phyloP scores from a whole-genome alignment of 2,113 vertebrate species.

The Psittacus erithacus region DNA sequence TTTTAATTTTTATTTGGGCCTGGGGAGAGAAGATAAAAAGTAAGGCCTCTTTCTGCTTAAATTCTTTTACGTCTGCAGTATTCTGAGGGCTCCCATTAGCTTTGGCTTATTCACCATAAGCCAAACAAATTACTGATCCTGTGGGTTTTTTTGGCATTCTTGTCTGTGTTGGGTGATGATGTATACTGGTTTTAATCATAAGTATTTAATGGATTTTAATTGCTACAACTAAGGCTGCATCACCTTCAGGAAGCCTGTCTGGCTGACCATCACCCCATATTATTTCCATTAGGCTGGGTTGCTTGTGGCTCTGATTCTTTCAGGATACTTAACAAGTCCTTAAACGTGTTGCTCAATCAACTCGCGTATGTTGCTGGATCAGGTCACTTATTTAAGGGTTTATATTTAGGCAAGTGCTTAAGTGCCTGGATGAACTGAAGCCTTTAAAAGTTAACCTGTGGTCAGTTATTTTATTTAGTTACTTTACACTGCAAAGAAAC shows the following conservation, averaged over 20 bases:
- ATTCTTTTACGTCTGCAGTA: neutral
- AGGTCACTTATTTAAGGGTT: neutral
- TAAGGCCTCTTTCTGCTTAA: neutral
- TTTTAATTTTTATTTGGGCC: neutral
- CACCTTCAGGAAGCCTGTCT: neutral
- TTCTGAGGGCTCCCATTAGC: neutral
- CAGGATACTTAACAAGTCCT: neutral
- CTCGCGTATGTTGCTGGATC: neutral
- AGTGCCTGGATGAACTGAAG: neutral
- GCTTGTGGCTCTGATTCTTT: neutral
- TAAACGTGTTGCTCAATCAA: neutral
- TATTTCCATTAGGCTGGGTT: neutral
- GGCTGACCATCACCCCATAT: neutral
- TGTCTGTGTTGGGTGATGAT: neutral
- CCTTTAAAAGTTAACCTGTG: neutral
- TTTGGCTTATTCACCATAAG: neutral
- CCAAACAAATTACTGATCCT: neutral
- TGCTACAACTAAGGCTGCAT: neutral
- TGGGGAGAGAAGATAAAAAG: neutral
- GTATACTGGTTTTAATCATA: neutral
- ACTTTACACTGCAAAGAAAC: neutral
- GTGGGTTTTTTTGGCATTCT: neutral
- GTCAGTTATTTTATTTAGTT: neutral
- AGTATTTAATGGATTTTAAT: neutral
- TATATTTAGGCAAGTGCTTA: neutral